phyloP scores from a whole-genome alignment of 2,113 vertebrate genomes.

The Propithecus coquereli region DNA sequence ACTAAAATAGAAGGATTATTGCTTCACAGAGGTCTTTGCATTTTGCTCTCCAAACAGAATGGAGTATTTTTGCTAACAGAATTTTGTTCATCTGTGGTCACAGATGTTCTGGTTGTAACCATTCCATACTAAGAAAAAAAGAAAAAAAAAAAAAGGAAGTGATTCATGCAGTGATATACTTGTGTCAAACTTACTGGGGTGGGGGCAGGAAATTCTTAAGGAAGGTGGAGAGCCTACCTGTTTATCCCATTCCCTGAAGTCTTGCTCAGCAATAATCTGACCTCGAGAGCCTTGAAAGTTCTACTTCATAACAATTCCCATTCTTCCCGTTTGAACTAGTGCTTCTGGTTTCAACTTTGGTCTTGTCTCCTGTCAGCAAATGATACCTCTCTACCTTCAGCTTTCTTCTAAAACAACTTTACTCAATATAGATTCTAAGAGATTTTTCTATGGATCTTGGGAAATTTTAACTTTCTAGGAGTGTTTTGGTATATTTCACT shows the following conservation, averaged over 20 bases:
- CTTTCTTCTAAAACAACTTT: neutral
- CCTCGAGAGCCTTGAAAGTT: neutral
- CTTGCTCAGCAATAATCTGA: neutral
- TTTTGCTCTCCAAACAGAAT: neutral
- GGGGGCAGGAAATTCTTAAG: neutral
- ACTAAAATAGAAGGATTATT: neutral
- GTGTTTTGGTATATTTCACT: neutral
- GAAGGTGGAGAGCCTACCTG: fast-evolving
- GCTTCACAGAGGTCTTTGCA: neutral
- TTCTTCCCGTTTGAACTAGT: neutral
- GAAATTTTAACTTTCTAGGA: neutral
- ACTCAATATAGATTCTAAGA: neutral
- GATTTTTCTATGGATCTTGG: neutral
- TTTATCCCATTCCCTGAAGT: neutral
- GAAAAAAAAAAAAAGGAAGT: neutral
- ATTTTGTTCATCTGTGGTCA: neutral
- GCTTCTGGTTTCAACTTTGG: neutral
- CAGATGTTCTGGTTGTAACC: neutral
- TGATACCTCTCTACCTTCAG: neutral
- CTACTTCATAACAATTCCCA: neutral
- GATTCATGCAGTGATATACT: neutral
- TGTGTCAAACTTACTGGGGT: neutral
- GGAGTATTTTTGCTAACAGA: neutral
- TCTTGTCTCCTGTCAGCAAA: neutral
- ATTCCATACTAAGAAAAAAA: neutral